Base-by-base conservation (phyloP, 2,888 invertebrate species). In the Drosophila diplacantha region DNA sequence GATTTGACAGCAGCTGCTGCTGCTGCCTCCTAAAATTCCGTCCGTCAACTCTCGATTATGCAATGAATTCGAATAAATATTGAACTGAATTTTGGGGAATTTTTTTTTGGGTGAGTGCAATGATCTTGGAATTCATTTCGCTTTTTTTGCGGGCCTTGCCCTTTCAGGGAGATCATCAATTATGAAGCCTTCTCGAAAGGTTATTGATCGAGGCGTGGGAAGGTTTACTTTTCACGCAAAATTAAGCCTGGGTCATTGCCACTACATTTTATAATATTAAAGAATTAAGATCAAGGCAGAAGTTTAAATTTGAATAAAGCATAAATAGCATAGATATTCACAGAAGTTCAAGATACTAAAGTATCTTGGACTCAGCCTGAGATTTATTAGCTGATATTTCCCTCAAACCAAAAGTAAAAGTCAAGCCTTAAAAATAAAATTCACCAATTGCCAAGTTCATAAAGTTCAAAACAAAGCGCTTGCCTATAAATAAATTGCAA, bases 41-140 rank as follows among this genome's bases (percentile, higher is more conserved):
- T 22, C 32, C 55, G 35, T 51, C 61, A 53, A 55, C 54, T 65
- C 35, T 39, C 35, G 57, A 50, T 69, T 69, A 60, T 69, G 60
- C 58, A 60, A 56, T 60, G 47, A 44, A 37, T 49, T 38, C 18
- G 29, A 51, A 65, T 51, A 39, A 62, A 62, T 53, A 8, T 18
- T 11, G 31, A 62, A 41, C 24, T 31, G 63, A 47, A 62, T 39
- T 58, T 56, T 54, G 26, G 9, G 2, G 20, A 3, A 8, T 7
- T 12, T 20, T 20, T 39, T 38, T 32, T 3, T 39, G 29, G 22
- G 11, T 2, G 20, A 66, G 65, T 66, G 41, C 65, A 58, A 43
- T 66, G 65, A 52, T 58, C 65, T 58, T 49, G 6, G 35, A n/a
- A 32, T 53, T 53, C 16, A 46, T 47, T 52, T 61, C 47, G 37